Evolutionary conservation across 2,888 invertebrate genomes (phyloP).

Genomic region (Plagodis dolabraria): DNA sequence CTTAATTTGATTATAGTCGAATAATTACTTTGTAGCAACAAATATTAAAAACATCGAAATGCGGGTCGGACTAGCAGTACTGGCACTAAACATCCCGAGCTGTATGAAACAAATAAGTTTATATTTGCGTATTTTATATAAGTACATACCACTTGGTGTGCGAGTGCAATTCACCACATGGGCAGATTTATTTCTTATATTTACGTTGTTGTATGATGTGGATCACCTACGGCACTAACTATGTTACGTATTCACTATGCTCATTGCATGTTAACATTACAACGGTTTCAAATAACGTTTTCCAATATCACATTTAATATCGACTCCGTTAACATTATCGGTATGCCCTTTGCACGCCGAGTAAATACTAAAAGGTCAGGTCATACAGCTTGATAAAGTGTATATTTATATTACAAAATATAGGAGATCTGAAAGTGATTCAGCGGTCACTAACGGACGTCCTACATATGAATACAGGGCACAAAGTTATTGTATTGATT

Average conservation of each 20-base stretch:
- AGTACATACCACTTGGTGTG: too few species aligned
- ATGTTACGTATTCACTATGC: constrained; percentile 1
- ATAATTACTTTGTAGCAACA: too few species aligned
- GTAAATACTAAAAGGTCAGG: constrained; percentile 3
- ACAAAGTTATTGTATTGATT: neutral
- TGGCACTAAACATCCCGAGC: too few species aligned
- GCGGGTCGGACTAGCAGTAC: too few species aligned
- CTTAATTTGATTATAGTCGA: too few species aligned
- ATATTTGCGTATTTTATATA: too few species aligned
- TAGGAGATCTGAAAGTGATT: neutral
- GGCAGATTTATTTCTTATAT: too few species aligned
- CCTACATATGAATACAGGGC: neutral
- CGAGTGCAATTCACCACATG: too few species aligned
- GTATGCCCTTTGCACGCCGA: neutral
- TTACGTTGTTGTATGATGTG: too few species aligned
- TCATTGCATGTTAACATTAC: neutral
- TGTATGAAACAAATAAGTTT: too few species aligned
- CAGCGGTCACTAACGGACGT: neutral
- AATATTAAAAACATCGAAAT: too few species aligned
- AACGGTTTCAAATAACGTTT: constrained; percentile 6
- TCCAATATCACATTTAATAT: constrained; percentile 8
- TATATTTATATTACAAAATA: neutral
- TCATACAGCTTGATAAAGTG: neutral
- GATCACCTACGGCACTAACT: too few species aligned
- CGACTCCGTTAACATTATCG: neutral